A percentile compares a stretch with the other conserved stretches of the same genome.
phyloP scores from a whole-genome alignment of 1,140 invertebrate species.

The Drosophila rufa region DNA sequence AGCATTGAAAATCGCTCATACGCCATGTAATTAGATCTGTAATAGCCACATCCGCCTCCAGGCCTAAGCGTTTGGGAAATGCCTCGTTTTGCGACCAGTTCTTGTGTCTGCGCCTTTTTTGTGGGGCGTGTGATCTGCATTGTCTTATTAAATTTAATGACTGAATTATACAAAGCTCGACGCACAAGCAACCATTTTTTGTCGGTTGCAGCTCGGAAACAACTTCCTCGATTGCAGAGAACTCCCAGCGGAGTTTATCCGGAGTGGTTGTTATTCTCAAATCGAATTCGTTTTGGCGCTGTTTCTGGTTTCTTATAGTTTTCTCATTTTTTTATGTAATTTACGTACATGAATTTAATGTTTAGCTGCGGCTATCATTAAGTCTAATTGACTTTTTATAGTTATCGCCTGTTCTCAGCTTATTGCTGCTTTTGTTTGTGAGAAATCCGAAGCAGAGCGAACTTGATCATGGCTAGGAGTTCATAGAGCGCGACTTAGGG shows the following conservation, averaged over 20 bases:
- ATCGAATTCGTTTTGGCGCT: slow-evolving; percentile 57
- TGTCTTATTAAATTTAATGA: slow-evolving; percentile 79
- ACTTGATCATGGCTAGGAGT: slow-evolving; percentile 13
- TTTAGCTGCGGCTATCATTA: slow-evolving; percentile 76
- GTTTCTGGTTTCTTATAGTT: slow-evolving; percentile 30
- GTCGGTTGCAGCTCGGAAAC: slow-evolving; percentile 28
- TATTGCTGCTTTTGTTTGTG: slow-evolving; percentile 53
- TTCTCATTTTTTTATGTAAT: slow-evolving; percentile 37
- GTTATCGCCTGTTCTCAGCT: slow-evolving; percentile 45
- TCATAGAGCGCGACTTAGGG: slow-evolving; percentile 28
- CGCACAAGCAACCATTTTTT: slow-evolving; percentile 25
- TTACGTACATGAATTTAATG: slow-evolving; percentile 67
- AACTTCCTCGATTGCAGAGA: slow-evolving; percentile 45
- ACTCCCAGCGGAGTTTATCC: slow-evolving; percentile 16
- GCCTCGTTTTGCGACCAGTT: slow-evolving; percentile 35
- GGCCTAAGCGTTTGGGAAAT: slow-evolving; percentile 46
- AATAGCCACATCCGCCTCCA: slow-evolving; percentile 53
- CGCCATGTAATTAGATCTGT: slow-evolving; percentile 57
- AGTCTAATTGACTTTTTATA: slow-evolving; percentile 80
- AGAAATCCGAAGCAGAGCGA: slow-evolving; percentile 40
- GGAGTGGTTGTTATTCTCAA: slow-evolving; percentile 22
- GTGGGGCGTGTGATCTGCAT: slow-evolving; percentile 50
- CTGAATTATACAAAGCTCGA: slow-evolving; percentile 57
- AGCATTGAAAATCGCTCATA: slow-evolving; percentile 52
- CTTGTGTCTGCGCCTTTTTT: slow-evolving; percentile 25